Conservation (phyloP, 2,113 vertebrate species). For the Corythaeola cristata region DNA sequence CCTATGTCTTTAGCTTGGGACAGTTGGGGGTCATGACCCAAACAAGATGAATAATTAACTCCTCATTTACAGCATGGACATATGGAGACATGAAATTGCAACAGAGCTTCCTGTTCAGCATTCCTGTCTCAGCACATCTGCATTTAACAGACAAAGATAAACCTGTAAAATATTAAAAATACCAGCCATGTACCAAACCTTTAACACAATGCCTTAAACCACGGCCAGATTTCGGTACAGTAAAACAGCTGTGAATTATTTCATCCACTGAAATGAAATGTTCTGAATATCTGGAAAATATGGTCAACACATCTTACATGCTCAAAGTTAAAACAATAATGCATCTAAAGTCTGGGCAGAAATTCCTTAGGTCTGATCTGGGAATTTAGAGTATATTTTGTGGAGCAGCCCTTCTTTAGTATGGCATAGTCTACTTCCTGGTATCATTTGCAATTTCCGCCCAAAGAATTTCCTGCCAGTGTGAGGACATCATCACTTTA, state of each 20-base stretch:
- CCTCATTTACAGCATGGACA: not conserved
- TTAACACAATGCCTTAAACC: not conserved
- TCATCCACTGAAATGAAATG: not conserved
- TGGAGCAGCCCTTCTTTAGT: not conserved
- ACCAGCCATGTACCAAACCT: not conserved
- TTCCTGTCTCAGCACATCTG: not conserved
- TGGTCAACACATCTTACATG: not conserved
- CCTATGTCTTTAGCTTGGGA: not conserved
- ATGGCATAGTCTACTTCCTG: not conserved
- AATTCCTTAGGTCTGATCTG: not conserved
- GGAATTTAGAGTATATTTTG: not conserved
- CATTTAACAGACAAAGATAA: constrained; percentile 19
- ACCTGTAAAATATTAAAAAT: constrained; percentile 6
- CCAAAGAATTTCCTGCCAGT: not conserved
- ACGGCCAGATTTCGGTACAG: not conserved
- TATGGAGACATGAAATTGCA: not conserved
- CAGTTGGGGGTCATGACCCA: not conserved
- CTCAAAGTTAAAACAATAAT: not conserved
- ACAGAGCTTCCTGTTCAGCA: not conserved
- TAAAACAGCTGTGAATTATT: constrained; percentile 13
- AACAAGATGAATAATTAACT: not conserved
- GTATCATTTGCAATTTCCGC: not conserved
- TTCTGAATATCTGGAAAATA: not conserved
- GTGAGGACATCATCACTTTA: not conserved
- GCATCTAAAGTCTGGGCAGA: not conserved